Evolutionary conservation across 2,888 invertebrate species (phyloP), one percentile per base, ranked within the genome.

Genomic region (Drosophila pullipes): DNA sequence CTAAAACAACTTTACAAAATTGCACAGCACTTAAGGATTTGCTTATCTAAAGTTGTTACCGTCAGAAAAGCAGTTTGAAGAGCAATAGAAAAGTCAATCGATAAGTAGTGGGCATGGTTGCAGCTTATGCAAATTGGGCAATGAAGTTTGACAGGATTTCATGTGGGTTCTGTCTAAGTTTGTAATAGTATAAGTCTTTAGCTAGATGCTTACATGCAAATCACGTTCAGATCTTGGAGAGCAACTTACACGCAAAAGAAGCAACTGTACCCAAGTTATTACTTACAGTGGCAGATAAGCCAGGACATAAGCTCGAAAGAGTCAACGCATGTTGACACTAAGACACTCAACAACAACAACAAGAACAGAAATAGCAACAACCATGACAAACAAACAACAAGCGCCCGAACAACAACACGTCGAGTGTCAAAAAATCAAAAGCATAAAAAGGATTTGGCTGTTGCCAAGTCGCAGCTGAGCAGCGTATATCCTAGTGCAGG

Each of bases 401-500:
- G 52, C 44, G 49, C 50, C 69, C 64, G 66, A 77, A 82, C 77
- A 78, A 78, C 76, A 83, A 76, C 76, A 78, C 70, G 77, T 69
- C 74, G 83, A 87, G 85, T 90, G 81, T 85, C 89, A 87, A 89
- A 89, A 91, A 91, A 91, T 90, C 91, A 91, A 90, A 91, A 91
- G 82, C 87, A 89, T 87, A 88, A 88, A 86, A 88, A 88, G 90
- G 89, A 86, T 88, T 88, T 90, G 70, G 77, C 82, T 88, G 89
- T 88, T 90, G 88, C 88, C 88, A 87, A 87, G 82, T 77, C 78
- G 64, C 77, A 79, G 70, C 78, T 73, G 69, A 78, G 79, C 74
- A 57, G 76, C 63, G 58, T 41, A 58, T 41, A 67, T 63, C 59
- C 50, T 50, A 64, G 52, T 60, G 54, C 37, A n/a, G 37, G 22